Evolutionary conservation across 2,888 invertebrate species (phyloP).

Genomic region (Hydropsyche betteni): DNA sequence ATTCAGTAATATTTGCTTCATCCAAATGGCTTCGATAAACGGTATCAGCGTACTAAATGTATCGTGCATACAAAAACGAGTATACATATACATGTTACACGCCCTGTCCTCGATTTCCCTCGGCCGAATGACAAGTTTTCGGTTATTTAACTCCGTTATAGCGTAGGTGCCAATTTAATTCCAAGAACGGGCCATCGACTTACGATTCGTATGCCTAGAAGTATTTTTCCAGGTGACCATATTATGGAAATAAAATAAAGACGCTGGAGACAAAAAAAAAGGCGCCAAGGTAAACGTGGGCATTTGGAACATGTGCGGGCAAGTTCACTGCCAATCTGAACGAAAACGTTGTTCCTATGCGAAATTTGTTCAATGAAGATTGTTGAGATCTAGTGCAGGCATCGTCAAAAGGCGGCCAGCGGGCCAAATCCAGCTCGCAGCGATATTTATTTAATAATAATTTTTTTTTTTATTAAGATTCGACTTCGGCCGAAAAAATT

Average conservation of each 20-base stretch:
- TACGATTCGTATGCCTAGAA: constrained; percentile 20
- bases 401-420: too few relatives aligned
- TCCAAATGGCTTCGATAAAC: too few relatives aligned
- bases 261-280: neutral
- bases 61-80: neutral
- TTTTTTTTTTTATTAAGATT: too few relatives aligned
- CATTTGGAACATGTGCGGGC: constrained; percentile 17
- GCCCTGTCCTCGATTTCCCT: constrained; percentile 21
- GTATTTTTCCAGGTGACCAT: constrained; percentile 3
- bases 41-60: neutral
- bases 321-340: constrained; percentile 17
- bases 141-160: constrained; percentile 43
- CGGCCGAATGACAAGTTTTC: constrained; percentile 28
- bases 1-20: too few relatives aligned
- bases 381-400: too few relatives aligned
- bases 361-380: too few relatives aligned
- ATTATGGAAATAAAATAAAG: too few relatives aligned
- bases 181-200: constrained; percentile 41
- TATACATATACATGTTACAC: neutral
- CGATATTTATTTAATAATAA: too few relatives aligned
- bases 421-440: too few relatives aligned
- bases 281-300: constrained; percentile 19
- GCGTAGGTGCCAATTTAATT: constrained; percentile 47
- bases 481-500: too few relatives aligned
- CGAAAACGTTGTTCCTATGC: constrained; percentile 1